Conservation (phyloP, 2,888 invertebrate genomes). For the Polia nebulosa region DNA sequence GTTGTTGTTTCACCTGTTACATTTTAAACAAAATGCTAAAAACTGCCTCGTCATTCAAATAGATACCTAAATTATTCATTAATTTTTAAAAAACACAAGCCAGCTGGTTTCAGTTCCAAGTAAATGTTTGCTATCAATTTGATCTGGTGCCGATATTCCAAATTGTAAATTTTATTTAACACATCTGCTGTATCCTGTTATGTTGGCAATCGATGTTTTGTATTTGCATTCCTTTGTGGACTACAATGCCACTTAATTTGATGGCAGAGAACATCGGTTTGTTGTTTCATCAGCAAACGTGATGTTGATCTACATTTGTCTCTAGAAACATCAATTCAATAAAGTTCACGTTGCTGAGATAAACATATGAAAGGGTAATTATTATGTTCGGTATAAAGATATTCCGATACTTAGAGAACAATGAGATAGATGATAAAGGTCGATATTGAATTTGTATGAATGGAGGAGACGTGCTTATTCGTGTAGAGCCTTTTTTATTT, state of each 20-base stretch:
- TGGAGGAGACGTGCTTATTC: slow-evolving; percentile 4
- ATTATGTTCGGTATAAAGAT: slow-evolving; percentile 31
- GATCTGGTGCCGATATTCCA: slow-evolving; percentile 36
- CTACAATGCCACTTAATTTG: slow-evolving; percentile 53
- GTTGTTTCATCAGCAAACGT: slow-evolving; percentile 49
- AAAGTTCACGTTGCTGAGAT: slow-evolving; percentile 56
- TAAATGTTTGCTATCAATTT: slow-evolving; percentile 51
- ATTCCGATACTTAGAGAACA: slow-evolving; percentile 23
- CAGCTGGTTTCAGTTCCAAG: slow-evolving; percentile 9
- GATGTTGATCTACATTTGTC: slow-evolving; percentile 40
- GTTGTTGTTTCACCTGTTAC: background rate
- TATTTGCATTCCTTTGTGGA: slow-evolving; percentile 58
- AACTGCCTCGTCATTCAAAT: slow-evolving; percentile 3
- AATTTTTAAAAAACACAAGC: slow-evolving; percentile 10
- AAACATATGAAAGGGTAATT: slow-evolving; percentile 48
- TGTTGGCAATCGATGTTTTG: slow-evolving; percentile 37
- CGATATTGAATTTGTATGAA: slow-evolving; percentile 29
- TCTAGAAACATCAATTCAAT: slow-evolving; percentile 35
- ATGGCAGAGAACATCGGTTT: slow-evolving; percentile 42
- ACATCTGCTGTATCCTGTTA: slow-evolving; percentile 7
- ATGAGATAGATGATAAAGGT: slow-evolving; percentile 15
- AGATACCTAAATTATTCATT: slow-evolving; percentile 16
- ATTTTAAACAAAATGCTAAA: slow-evolving; percentile 9
- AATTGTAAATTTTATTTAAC: slow-evolving; percentile 41
- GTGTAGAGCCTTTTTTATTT: slow-evolving; percentile 20